phyloP scores from a whole-genome alignment of 2,797 vertebrate species.

The Octomys mimax region DNA sequence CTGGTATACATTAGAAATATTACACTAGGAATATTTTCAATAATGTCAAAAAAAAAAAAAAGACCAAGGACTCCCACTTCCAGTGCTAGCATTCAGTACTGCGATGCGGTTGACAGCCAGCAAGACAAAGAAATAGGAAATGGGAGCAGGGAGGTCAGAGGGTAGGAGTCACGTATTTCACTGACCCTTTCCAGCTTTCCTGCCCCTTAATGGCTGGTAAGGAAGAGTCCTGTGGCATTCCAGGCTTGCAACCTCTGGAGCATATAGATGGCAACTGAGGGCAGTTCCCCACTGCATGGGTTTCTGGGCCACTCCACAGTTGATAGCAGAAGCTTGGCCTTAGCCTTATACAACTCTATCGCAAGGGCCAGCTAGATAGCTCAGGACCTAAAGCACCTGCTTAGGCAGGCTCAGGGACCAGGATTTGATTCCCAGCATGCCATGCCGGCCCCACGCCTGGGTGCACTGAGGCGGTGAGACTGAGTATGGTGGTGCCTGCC shows the following conservation, averaged over 20 bases:
- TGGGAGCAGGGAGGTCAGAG: neutral
- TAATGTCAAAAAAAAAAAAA: neutral
- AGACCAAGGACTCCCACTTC: neutral
- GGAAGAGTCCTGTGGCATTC: rapidly evolving
- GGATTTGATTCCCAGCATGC: too few relatives aligned
- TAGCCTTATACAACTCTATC: too few relatives aligned
- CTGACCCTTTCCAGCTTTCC: neutral
- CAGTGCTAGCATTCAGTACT: rapidly evolving
- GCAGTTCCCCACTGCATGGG: neutral
- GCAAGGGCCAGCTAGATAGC: too few relatives aligned
- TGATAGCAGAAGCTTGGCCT: too few relatives aligned
- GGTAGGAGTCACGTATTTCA: neutral
- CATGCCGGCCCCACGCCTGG: too few relatives aligned
- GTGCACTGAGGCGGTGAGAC: too few relatives aligned
- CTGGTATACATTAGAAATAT: neutral
- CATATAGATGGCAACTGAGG: rapidly evolving
- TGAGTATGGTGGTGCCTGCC: too few relatives aligned
- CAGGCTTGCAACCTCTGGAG: rapidly evolving
- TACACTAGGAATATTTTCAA: neutral
- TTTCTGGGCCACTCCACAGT: neutral
- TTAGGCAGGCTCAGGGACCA: too few relatives aligned
- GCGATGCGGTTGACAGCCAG: neutral
- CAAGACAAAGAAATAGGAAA: neutral
- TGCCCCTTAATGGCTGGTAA: neutral
- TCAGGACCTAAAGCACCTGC: too few relatives aligned